Evolutionary conservation across 2,888 invertebrate species (phyloP), one percentile per base, ranked within the genome.

Genomic region (Parapristionchus giblindavisi): DNA sequence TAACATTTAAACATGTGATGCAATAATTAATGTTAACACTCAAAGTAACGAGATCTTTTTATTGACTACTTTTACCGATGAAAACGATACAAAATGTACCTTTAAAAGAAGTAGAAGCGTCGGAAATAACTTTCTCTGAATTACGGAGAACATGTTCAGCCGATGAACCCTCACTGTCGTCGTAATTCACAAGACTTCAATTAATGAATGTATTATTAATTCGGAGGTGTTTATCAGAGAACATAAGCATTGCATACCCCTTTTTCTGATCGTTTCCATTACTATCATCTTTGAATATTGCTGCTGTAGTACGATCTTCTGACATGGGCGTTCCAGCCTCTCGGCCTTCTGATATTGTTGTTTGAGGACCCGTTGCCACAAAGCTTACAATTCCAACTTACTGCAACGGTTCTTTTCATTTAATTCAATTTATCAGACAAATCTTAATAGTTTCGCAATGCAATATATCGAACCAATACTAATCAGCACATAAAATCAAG

Each of bases 91-190:
- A 34, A 1, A n/a, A 17, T 24, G 27, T 56, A 56, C 68, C 68
- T 68, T 43, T 68, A 5, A 29, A 27, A 29, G 40, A 71, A 27
- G 70, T 71, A 40, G 70, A 71, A 21, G 70, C 38, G 29, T 71
- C 56, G 56, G 70, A 56, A 34, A 56, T 40, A 32, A 40, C 27
- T 14, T 40, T 36, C 29, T 38, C 43, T 4, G 70, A 54, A 32
- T 29, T 54, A 27, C 32, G 38, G 29, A 38, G 36, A 29, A 54
- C 70, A 27, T 32, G 60, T 60, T 72, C 72, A 17, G 48, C n/a
- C 11, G 73, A 61, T n/a, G 73, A 73, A 29, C 56, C 38, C 48
- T 73, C 60, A 73, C 60, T 73, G 24, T 34, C 51, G 4, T 71
- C 70, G 70, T 71, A 71, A 29, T 29, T 71, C 56, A 71, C 70